These are phyloP conservation scores for Cassiopea andromeda DNA, from an alignment of 30 jellyfish, hydroid and myxozoan genomes.

Conservation along the genomic window DNA sequence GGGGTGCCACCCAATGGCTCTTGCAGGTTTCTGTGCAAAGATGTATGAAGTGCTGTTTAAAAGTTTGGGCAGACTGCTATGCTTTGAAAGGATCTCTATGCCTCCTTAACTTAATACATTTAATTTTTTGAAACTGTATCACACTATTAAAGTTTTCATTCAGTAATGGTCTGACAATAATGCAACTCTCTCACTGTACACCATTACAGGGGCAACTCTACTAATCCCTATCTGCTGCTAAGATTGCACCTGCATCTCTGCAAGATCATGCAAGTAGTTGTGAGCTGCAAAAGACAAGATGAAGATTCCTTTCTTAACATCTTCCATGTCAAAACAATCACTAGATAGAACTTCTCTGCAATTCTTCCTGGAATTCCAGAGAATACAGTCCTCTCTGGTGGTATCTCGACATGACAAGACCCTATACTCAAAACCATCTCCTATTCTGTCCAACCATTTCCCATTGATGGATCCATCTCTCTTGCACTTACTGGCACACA, in stretches of 20 bases:
- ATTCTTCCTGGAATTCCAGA: not conserved
- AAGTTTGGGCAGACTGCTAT: too few species aligned
- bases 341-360: not conserved
- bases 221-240: not conserved
- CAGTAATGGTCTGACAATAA: too few species aligned
- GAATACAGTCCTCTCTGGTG: not conserved
- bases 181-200: too few species aligned
- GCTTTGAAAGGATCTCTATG: too few species aligned
- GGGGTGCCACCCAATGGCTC: too few species aligned
- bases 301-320: not conserved
- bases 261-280: not conserved
- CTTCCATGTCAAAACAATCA: not conserved
- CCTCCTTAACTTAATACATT: too few species aligned
- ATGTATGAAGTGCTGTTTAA: too few species aligned
- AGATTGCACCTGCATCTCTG: not conserved
- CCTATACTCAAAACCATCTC: not conserved
- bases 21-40: too few species aligned
- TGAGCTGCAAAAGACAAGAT: not conserved
- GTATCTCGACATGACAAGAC: not conserved
- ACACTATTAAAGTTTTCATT: too few species aligned
- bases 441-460: conserved; percentile 30
- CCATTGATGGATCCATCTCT: conserved; percentile 50
- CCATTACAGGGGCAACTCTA: not conserved
- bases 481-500: conserved; percentile 28
- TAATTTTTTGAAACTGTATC: too few species aligned